Evolutionary conservation across 2,888 invertebrate genomes (phyloP), one percentile per base, ranked within the genome.

Genomic region (Atrina japonica): DNA sequence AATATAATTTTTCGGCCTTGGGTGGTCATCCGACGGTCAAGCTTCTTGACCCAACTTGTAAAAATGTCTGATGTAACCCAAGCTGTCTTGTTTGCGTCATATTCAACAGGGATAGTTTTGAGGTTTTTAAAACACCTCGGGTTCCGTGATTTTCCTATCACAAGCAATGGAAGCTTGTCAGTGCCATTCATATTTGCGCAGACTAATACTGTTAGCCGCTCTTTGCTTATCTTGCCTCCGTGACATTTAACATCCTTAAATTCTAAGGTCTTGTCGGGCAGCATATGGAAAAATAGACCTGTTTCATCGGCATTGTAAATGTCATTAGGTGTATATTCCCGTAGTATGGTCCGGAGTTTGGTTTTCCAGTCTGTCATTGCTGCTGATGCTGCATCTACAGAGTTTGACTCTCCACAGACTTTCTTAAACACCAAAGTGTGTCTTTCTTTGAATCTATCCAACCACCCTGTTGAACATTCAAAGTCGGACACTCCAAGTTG

Each of bases 51-150:
- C 80, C 81, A 85, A 9, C 66, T 72, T 9, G 58, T 58, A 55
- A 84, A 82, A 1, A 83, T 29, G 2, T 65, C 63, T 1, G 61
- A 50, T n/a, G 66, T 75, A 75, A 81, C 82, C 77, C 79, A 82
- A 0, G 76, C 81, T 50, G 77, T 78, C 43, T 56, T 73, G 63
- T 75, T 81, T 1, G 72, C 59, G 6, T 43, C 63, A 18, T 76
- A 81, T 1, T 49, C 29, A 3, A 64, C 66, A 29, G 74, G 78
- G 1, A 76, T 66, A 3, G 68, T 70, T 40, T 64, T 52, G 2
- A 74, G 41, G 21, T 77, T 73, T 23, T 70, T 74, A 45, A 82
- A 77, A 58, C 82, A 80, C 7, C 80, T 47, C 16, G 78, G 78
- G 5, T 59, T 63, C 27, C 27, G 23, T 21, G 64, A 55, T 35